These are phyloP conservation scores for Porites australiensis DNA, from an alignment of 64 coral and sea anemone genomes.

Conservation along the genomic window DNA sequence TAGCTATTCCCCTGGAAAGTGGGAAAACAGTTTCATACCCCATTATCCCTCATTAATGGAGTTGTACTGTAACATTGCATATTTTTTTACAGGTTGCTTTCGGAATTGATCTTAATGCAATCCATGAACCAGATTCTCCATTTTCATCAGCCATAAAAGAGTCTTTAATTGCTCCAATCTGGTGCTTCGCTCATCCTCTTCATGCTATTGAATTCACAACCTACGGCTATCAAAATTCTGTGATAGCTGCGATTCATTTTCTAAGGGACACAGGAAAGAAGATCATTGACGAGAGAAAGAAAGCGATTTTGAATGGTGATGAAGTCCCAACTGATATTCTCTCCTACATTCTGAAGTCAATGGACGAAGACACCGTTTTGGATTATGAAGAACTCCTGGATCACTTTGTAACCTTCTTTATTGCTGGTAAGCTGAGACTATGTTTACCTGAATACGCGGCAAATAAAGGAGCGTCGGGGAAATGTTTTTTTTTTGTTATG, in stretches of 20 bases:
- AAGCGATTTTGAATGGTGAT: slow-evolving; percentile 35
- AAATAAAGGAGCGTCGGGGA: too few relatives aligned
- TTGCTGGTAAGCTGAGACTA: slow-evolving; percentile 58
- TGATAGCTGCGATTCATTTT: slow-evolving; percentile 86
- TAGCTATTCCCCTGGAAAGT: too few relatives aligned
- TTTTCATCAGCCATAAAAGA: slow-evolving; percentile 51
- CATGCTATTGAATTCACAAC: slow-evolving; percentile 62
- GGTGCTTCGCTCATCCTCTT: slow-evolving; percentile 44
- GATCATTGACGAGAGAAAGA: slow-evolving; percentile 74
- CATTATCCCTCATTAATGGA: too few relatives aligned
- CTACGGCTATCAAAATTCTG: slow-evolving; percentile 74
- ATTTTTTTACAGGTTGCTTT: slow-evolving; percentile 56
- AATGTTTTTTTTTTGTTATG: too few relatives aligned
- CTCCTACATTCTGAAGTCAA: slow-evolving; percentile 48
- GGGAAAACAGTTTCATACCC: too few relatives aligned
- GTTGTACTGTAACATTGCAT: neutral
- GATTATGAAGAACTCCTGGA: slow-evolving; percentile 81
- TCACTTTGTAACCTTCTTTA: slow-evolving; percentile 86
- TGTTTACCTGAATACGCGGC: too few relatives aligned
- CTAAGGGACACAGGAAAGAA: slow-evolving; percentile 84
- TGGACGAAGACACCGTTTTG: slow-evolving; percentile 26
- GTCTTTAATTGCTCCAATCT: slow-evolving; percentile 27
- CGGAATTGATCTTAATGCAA: slow-evolving; percentile 47
- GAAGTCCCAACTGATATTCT: slow-evolving; percentile 66
- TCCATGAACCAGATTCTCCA: slow-evolving; percentile 31